phyloP scores from a whole-genome alignment of 2,888 invertebrate genomes.

The Euspilapteryx auroguttella region DNA sequence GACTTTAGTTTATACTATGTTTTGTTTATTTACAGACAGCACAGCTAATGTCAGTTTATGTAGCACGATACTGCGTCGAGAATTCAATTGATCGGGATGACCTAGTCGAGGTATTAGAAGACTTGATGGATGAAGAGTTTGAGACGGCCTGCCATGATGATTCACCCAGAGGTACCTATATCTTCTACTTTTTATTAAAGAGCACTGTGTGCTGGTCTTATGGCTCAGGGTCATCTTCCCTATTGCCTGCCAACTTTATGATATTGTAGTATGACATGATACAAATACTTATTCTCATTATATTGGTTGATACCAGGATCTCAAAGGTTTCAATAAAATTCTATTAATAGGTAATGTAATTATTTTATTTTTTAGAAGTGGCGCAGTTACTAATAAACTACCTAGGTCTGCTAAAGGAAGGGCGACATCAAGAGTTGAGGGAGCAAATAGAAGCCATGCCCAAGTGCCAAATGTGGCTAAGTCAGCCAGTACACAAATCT shows the following conservation, averaged over 20 bases:
- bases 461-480: slow-evolving; percentile 60
- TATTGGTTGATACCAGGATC: too few relatives aligned
- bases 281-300: too few relatives aligned
- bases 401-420: slow-evolving; percentile 55
- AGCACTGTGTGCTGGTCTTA: too few relatives aligned
- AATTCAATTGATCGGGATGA: slow-evolving; percentile 63
- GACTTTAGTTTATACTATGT: too few relatives aligned
- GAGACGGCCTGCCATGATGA: slow-evolving; percentile 72
- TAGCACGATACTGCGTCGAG: slow-evolving; percentile 64
- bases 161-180: slow-evolving; percentile 64
- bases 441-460: slow-evolving; percentile 63
- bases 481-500: slow-evolving; percentile 38
- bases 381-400: slow-evolving; percentile 58
- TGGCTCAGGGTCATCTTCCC: too few relatives aligned
- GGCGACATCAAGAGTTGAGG: slow-evolving; percentile 58
- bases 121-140: slow-evolving; percentile 74
- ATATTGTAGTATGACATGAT: too few relatives aligned
- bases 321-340: too few relatives aligned
- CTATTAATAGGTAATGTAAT: too few relatives aligned
- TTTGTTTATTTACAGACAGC: slow-evolving; percentile 67
- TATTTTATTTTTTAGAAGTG: slow-evolving; percentile 62
- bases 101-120: slow-evolving; percentile 66
- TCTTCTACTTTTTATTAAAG: background rate
- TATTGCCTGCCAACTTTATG: too few relatives aligned
- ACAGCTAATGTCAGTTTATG: slow-evolving; percentile 65